Evolutionary conservation across 2,113 vertebrate species (phyloP).

Genomic region (Epinephelus lanceolatus): DNA sequence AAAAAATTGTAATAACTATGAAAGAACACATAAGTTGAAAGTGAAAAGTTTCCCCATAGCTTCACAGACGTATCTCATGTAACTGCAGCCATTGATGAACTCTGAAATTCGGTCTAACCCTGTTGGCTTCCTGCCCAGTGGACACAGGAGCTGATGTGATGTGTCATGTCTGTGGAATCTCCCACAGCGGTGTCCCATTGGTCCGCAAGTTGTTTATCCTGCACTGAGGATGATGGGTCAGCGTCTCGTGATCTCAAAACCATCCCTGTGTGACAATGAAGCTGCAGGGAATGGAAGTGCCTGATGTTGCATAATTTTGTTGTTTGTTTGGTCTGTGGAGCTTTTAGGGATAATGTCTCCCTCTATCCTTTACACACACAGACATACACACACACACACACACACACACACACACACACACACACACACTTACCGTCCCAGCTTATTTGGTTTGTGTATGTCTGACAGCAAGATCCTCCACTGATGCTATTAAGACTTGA

Average conservation of each 20-base stretch:
- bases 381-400: neutral
- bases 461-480: conserved; percentile 9
- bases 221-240: conserved; percentile 45
- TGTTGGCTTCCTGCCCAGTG: conserved; percentile 16
- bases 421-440: conserved; percentile 14
- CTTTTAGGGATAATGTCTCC: conserved; percentile 26
- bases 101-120: conserved; percentile 10
- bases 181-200: conserved; percentile 37
- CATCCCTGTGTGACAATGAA: conserved; percentile 46
- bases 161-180: conserved; percentile 56
- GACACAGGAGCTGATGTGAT: conserved; percentile 45
- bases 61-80: neutral
- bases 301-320: conserved; percentile 54
- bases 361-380: conserved; percentile 15
- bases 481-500: conserved; percentile 34
- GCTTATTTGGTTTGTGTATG: conserved; percentile 8
- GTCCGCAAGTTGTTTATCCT: conserved; percentile 44
- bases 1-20: neutral
- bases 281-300: conserved; percentile 74
- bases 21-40: neutral
- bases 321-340: conserved; percentile 27
- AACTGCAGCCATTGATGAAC: neutral
- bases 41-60: neutral
- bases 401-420: conserved; percentile 15
- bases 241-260: conserved; percentile 39